Conservation (phyloP, 2,888 invertebrate species). For the Zonitis immaculata region DNA sequence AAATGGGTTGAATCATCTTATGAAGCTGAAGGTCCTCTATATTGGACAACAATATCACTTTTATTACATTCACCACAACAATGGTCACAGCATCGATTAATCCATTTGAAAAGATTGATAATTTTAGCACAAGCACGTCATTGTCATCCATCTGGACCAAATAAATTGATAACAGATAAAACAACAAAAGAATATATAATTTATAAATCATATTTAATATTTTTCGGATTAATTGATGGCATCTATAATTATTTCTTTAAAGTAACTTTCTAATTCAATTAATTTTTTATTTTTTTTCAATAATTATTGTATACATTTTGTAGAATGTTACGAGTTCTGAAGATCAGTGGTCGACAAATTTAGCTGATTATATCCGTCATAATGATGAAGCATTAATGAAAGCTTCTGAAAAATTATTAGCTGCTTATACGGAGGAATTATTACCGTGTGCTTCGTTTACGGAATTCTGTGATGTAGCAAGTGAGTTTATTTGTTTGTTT, state of each 20-base stretch:
- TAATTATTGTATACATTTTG: slow-evolving; percentile 23
- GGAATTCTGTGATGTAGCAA: slow-evolving; percentile 91
- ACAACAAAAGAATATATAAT: slow-evolving; percentile 65
- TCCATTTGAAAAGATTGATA: slow-evolving; percentile 72
- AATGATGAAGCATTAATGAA: slow-evolving; percentile 90
- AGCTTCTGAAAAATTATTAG: slow-evolving; percentile 77
- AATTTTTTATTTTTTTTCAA: background rate
- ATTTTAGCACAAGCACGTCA: slow-evolving; percentile 73
- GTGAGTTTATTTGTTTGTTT: no score
- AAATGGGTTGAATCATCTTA: slow-evolving; percentile 77
- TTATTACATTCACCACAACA: slow-evolving; percentile 71
- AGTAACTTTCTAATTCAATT: slow-evolving; percentile 49
- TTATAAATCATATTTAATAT: slow-evolving; percentile 82
- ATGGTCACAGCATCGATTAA: slow-evolving; percentile 69
- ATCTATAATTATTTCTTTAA: slow-evolving; percentile 84
- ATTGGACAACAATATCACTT: slow-evolving; percentile 76
- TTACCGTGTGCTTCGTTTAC: slow-evolving; percentile 84
- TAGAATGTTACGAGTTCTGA: slow-evolving; percentile 67
- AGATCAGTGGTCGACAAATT: slow-evolving; percentile 83
- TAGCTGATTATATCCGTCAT: slow-evolving; percentile 90
- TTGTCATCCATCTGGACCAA: slow-evolving; percentile 60
- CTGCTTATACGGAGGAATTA: slow-evolving; percentile 80
- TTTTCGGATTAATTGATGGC: slow-evolving; percentile 79
- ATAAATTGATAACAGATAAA: slow-evolving; percentile 52
- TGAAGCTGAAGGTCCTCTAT: slow-evolving; percentile 90